Evolutionary conservation across 2,888 invertebrate genomes (phyloP).

Genomic region (Epicampocera succincta): DNA sequence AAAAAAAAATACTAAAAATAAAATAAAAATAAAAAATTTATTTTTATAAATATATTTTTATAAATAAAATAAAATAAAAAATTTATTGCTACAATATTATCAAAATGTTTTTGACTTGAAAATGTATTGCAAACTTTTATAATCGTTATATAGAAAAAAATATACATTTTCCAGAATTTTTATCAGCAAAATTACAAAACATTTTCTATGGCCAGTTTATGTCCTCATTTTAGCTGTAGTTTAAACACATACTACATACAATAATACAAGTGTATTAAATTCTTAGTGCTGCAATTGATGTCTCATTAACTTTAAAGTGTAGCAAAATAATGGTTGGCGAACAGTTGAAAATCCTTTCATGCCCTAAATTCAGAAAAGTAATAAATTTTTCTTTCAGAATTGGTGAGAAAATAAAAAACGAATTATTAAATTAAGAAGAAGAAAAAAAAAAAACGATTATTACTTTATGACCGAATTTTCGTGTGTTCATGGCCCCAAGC

Average conservation of each 20-base stretch:
- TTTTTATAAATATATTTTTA: too few species aligned
- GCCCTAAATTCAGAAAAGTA: background rate
- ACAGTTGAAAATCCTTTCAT: conserved; percentile 10
- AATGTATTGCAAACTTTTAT: too few species aligned
- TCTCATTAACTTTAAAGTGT: conserved; percentile 24
- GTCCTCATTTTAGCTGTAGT: conserved; percentile 1
- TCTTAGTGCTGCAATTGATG: conserved; percentile 12
- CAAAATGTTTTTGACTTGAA: too few species aligned
- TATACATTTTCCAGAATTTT: too few species aligned
- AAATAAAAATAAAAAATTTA: too few species aligned
- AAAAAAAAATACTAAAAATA: too few species aligned
- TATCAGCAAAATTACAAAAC: background rate
- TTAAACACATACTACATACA: too few species aligned
- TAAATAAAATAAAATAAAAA: too few species aligned
- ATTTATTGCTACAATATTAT: too few species aligned
- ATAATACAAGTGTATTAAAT: conserved; percentile 3
- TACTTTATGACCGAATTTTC: background rate
- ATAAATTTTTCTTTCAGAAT: background rate
- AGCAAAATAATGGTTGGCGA: conserved; percentile 15
- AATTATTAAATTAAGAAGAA: background rate
- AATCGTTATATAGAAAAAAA: too few species aligned
- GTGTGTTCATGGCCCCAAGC: background rate
- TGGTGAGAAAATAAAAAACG: conserved; percentile 10
- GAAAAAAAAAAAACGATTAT: conserved; percentile 14
- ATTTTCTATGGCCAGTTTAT: conserved; percentile 1